Conservation (phyloP, 2,888 invertebrate genomes). For the Melolontha melolontha region DNA sequence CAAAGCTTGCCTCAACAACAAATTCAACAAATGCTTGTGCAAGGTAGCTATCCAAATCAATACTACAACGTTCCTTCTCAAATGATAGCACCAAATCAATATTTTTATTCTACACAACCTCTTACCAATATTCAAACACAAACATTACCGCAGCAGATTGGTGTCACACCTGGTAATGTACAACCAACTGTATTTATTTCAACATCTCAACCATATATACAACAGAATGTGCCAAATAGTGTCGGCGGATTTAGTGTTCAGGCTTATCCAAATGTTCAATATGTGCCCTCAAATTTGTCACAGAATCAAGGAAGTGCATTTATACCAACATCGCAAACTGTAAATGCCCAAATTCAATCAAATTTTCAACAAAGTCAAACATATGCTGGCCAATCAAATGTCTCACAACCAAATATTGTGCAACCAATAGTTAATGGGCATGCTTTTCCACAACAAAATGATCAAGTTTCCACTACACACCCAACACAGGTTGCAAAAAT, state of each 20-base stretch:
- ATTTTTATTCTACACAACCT: constrained; percentile 61
- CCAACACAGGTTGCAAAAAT: constrained; percentile 61
- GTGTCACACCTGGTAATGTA: constrained; percentile 53
- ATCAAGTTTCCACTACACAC: constrained; percentile 54
- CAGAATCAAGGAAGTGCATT: constrained; percentile 63
- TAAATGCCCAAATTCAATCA: constrained; percentile 49
- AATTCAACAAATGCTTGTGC: constrained; percentile 64
- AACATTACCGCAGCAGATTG: constrained; percentile 58
- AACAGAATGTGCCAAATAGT: constrained; percentile 57
- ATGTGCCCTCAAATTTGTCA: constrained; percentile 61
- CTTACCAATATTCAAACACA: constrained; percentile 60
- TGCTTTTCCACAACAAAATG: constrained; percentile 54
- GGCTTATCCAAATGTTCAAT: constrained; percentile 58
- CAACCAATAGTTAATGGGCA: constrained; percentile 63
- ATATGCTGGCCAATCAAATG: constrained; percentile 59
- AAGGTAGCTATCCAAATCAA: constrained; percentile 51
- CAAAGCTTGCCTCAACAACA: constrained; percentile 67
- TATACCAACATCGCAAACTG: constrained; percentile 62
- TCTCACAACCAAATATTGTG: constrained; percentile 54
- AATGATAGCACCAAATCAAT: constrained; percentile 62
- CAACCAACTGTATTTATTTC: constrained; percentile 60
- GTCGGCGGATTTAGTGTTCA: constrained; percentile 55
- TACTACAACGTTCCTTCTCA: constrained; percentile 60
- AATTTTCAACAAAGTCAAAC: constrained; percentile 63
- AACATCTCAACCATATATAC: constrained; percentile 58